These are phyloP conservation scores for Pterocles burchelli DNA, from an alignment of 2,113 vertebrate genomes.

Conservation along the genomic window DNA sequence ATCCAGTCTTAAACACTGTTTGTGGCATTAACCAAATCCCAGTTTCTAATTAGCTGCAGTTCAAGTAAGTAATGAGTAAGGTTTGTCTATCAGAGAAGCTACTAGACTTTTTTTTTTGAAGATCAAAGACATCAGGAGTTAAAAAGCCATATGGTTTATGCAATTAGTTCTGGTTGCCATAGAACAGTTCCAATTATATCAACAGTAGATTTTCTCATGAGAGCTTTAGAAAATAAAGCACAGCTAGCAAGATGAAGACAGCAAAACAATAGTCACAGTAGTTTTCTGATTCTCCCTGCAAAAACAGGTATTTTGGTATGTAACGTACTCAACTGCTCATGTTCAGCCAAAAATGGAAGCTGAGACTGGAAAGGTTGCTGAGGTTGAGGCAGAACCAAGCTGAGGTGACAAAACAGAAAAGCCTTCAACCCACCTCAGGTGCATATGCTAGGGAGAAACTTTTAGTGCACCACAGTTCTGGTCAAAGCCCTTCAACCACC, in stretches of 20 bases:
- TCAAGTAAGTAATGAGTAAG: not conserved
- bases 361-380: not conserved
- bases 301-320: not conserved
- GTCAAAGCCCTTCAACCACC: not conserved
- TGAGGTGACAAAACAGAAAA: not conserved
- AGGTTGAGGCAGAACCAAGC: fast-evolving
- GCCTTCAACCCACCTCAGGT: not conserved
- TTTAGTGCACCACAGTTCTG: not conserved
- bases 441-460: fast-evolving
- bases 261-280: not conserved
- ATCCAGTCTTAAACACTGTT: not conserved
- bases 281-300: not conserved
- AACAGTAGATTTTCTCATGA: not conserved
- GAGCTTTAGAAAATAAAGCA: not conserved
- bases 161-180: not conserved
- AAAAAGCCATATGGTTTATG: not conserved
- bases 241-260: not conserved
- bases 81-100: not conserved
- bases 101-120: not conserved
- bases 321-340: not conserved
- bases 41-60: not conserved
- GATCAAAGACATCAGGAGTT: not conserved
- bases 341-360: not conserved
- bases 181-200: not conserved
- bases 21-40: not conserved